These are phyloP conservation scores for Acropora yongei DNA, from an alignment of 64 coral and sea anemone genomes.

Conservation along the genomic window DNA sequence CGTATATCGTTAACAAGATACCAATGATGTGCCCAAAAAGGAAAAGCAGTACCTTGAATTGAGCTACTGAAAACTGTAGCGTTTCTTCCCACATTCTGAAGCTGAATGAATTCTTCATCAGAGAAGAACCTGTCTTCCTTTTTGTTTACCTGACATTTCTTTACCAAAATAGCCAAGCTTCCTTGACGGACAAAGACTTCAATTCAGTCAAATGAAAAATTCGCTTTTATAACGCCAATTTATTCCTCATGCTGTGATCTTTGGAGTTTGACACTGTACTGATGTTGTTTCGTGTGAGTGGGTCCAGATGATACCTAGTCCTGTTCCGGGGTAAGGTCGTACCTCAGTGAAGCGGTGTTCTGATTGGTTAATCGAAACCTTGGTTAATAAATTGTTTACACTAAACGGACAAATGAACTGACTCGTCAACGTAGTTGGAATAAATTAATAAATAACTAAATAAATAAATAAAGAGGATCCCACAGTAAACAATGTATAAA, in stretches of 20 bases:
- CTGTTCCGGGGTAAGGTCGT: too few relatives aligned
- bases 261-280: background rate
- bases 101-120: background rate
- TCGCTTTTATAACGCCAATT: background rate
- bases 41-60: slow-evolving; percentile 64
- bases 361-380: too few relatives aligned
- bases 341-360: too few relatives aligned
- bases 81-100: slow-evolving; percentile 45
- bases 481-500: too few relatives aligned
- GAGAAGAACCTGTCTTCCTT: slow-evolving; percentile 27
- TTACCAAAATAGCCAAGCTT: background rate
- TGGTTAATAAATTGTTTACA: too few relatives aligned
- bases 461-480: too few relatives aligned
- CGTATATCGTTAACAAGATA: slow-evolving; percentile 66
- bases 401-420: too few relatives aligned
- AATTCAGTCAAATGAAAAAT: background rate
- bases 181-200: background rate
- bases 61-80: slow-evolving; percentile 61
- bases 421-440: too few relatives aligned
- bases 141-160: slow-evolving; percentile 34
- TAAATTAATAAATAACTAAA: too few relatives aligned
- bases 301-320: too few relatives aligned
- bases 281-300: slow-evolving; percentile 1
- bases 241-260: too few relatives aligned
- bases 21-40: slow-evolving; percentile 84